Evolutionary conservation across 2,888 invertebrate genomes (phyloP).

Genomic region (Nineta flava): DNA sequence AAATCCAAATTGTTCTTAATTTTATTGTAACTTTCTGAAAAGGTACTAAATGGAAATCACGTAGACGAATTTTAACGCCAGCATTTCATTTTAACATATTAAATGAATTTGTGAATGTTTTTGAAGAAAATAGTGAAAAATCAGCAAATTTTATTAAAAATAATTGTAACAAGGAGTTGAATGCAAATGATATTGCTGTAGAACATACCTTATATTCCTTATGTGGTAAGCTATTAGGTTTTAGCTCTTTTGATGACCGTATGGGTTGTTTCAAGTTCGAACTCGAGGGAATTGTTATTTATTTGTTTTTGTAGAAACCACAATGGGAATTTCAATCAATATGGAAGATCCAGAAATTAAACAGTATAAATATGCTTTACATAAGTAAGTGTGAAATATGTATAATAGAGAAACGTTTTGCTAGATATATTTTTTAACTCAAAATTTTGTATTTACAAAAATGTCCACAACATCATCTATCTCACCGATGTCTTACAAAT

Average conservation of each 20-base stretch:
- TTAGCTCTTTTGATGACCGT: too few species aligned
- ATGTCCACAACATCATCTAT: too few species aligned
- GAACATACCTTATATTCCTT: background rate
- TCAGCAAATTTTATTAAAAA: constrained; percentile 18
- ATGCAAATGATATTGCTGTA: background rate
- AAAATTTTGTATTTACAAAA: too few species aligned
- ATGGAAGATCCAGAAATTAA: background rate
- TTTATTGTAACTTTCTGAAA: constrained; percentile 6
- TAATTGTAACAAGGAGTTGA: constrained; percentile 12
- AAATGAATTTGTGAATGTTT: constrained; percentile 21
- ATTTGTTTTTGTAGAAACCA: background rate
- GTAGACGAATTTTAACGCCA: constrained; percentile 26
- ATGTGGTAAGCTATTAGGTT: background rate
- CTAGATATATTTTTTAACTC: too few species aligned
- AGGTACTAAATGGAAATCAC: constrained; percentile 27
- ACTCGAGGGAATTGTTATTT: background rate
- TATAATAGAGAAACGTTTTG: too few species aligned
- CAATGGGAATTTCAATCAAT: background rate
- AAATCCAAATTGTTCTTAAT: background rate
- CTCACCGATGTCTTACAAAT: too few species aligned
- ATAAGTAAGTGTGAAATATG: background rate
- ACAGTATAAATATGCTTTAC: background rate
- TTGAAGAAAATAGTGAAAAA: constrained; percentile 20
- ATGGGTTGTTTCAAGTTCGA: too few species aligned
- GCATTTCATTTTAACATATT: constrained; percentile 28